phyloP scores from a whole-genome alignment of 2,888 invertebrate species.

The Pogonocherus hispidulus region DNA sequence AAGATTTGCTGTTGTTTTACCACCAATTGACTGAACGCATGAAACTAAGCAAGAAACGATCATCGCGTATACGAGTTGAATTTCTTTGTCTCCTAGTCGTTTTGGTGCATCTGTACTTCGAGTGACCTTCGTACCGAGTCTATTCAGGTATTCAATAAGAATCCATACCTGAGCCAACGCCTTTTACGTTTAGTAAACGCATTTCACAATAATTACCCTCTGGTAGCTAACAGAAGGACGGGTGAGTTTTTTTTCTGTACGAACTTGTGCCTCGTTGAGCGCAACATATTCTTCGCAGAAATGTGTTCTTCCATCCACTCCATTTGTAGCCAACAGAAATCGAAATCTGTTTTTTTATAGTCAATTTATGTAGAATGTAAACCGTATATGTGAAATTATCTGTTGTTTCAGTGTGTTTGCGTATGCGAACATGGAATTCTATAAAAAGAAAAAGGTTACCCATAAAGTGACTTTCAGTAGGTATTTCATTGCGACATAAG shows the following conservation, averaged over 20 bases:
- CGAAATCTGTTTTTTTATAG: neutral
- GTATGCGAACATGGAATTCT: neutral
- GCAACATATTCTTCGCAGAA: too few relatives aligned
- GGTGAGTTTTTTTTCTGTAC: neutral
- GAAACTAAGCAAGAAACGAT: neutral
- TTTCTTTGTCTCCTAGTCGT: slow-evolving; percentile 37
- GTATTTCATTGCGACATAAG: neutral
- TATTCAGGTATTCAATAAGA: slow-evolving; percentile 48
- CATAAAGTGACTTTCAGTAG: neutral
- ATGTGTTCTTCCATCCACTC: neutral
- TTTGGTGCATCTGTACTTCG: slow-evolving; percentile 43
- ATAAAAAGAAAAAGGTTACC: neutral
- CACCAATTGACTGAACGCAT: neutral
- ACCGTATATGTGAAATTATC: slow-evolving; percentile 1
- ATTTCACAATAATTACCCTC: slow-evolving; percentile 18
- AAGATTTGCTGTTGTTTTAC: too few relatives aligned
- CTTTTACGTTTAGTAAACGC: slow-evolving; percentile 36
- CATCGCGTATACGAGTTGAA: slow-evolving; percentile 24
- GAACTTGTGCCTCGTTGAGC: too few relatives aligned
- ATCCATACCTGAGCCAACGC: slow-evolving; percentile 38
- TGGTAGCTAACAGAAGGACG: neutral
- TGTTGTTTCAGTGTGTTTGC: neutral
- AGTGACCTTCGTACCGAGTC: slow-evolving; percentile 43
- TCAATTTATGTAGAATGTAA: neutral
- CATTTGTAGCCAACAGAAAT: neutral